These are phyloP conservation scores for Terebella lapidaria DNA, from an alignment of 2,888 invertebrate genomes.

Conservation along the genomic window DNA sequence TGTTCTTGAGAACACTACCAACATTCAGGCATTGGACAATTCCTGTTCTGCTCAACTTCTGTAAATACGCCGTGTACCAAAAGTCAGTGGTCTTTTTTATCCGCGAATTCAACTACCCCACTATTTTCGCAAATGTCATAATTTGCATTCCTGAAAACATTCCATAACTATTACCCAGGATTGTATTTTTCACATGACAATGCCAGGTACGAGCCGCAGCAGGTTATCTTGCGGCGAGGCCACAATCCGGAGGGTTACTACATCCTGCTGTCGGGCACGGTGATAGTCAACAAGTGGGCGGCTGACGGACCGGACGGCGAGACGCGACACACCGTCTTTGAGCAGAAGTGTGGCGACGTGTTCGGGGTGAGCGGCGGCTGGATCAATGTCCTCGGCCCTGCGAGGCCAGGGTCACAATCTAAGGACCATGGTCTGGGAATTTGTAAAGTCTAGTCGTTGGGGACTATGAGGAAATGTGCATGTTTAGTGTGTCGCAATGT, in stretches of 20 bases:
- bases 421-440: too few relatives aligned
- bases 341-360: not conserved
- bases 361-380: not conserved
- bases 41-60: not conserved
- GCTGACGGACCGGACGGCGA: not conserved
- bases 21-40: not conserved
- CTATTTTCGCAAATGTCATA: too few relatives aligned
- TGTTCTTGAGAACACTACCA: not conserved
- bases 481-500: too few relatives aligned
- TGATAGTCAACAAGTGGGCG: not conserved
- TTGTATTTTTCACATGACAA: too few relatives aligned
- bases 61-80: not conserved
- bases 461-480: too few relatives aligned
- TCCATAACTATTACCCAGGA: too few relatives aligned
- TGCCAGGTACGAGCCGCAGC: not conserved
- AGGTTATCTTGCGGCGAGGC: not conserved
- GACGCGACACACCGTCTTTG: not conserved
- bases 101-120: too few relatives aligned
- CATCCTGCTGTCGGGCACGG: not conserved
- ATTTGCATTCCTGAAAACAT: too few relatives aligned
- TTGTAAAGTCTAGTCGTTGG: too few relatives aligned
- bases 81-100: too few relatives aligned
- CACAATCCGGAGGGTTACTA: not conserved
- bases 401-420: too few relatives aligned
- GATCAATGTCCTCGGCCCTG: too few relatives aligned